Evolutionary conservation across 2,797 vertebrate genomes (phyloP).

Genomic region (Lindbergichthys nudifrons): DNA sequence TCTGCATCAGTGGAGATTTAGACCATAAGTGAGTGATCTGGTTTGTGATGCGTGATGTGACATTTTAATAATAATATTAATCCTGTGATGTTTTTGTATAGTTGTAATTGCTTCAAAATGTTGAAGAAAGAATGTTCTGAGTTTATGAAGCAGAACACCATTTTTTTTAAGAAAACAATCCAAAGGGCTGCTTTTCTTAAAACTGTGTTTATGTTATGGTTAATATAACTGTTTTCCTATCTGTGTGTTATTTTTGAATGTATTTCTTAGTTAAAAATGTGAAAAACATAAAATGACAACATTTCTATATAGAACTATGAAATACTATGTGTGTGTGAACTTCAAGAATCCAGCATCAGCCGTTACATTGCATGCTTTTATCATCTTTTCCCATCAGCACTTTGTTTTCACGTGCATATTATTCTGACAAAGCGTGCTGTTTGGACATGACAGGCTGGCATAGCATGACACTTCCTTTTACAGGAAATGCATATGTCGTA

Average conservation of each 20-base stretch:
- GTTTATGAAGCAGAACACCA: not conserved
- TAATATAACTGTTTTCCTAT: no score
- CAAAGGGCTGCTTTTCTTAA: not conserved
- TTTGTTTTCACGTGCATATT: not conserved
- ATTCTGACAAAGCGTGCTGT: conserved; percentile 3
- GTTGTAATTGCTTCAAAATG: not conserved
- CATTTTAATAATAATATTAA: not conserved
- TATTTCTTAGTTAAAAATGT: no score
- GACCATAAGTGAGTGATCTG: conserved; percentile 3
- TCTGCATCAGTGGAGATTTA: conserved; percentile 15
- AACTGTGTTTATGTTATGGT: not conserved
- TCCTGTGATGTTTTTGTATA: not conserved
- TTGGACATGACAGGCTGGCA: not conserved
- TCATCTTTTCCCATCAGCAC: not conserved
- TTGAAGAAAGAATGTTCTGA: not conserved
- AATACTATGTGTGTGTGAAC: not conserved
- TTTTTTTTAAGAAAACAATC: not conserved
- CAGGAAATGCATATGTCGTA: conserved; percentile 14
- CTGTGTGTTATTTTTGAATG: no score
- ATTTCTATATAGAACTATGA: no score
- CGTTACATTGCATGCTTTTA: not conserved
- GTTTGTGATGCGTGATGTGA: conserved; percentile 3
- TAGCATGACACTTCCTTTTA: conserved; percentile 3
- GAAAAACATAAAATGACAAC: no score
- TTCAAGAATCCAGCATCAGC: not conserved